These are phyloP conservation scores for Lamproptera curius DNA, from an alignment of 2,888 invertebrate genomes.

Conservation along the genomic window DNA sequence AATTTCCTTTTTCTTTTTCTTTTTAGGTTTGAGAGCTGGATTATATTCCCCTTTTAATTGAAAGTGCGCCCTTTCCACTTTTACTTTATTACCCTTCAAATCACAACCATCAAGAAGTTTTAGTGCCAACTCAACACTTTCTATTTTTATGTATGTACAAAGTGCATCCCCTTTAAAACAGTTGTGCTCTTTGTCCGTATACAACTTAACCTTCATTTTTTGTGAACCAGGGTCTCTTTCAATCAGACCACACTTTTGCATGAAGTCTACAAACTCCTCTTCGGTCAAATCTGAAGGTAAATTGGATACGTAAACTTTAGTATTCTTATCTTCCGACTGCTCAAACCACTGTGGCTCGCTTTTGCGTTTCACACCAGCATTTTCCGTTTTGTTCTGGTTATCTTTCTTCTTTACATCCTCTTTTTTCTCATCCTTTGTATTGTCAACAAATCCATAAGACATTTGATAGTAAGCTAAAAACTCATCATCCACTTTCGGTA, in stretches of 20 bases:
- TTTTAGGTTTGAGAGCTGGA: conserved; percentile 93
- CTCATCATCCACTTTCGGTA: conserved; percentile 97
- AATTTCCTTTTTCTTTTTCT: conserved; percentile 91
- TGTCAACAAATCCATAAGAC: conserved; percentile 92
- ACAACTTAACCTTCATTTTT: conserved; percentile 94
- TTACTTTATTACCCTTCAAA: conserved; percentile 87
- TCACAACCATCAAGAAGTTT: conserved; percentile 93
- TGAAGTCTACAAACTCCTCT: conserved; percentile 93
- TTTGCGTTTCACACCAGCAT: conserved; percentile 72
- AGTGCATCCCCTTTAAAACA: conserved; percentile 96
- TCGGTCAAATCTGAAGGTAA: conserved; percentile 93
- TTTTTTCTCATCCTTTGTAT: conserved; percentile 53
- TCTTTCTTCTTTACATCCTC: conserved; percentile 49
- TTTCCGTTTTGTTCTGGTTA: conserved; percentile 56
- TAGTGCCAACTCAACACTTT: conserved; percentile 95
- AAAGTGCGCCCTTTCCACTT: conserved; percentile 95
- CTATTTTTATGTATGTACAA: conserved; percentile 97
- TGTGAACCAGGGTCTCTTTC: conserved; percentile 90
- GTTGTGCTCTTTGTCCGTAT: conserved; percentile 87
- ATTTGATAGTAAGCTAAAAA: conserved; percentile 98
- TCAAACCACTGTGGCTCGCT: conserved; percentile 93
- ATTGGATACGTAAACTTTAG: conserved; percentile 97
- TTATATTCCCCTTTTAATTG: conserved; percentile 96
- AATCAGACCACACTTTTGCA: conserved; percentile 97
- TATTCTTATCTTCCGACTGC: conserved; percentile 88